These are phyloP conservation scores for Trissolcus brochymenae DNA, from an alignment of 2,888 invertebrate species.

Conservation along the genomic window DNA sequence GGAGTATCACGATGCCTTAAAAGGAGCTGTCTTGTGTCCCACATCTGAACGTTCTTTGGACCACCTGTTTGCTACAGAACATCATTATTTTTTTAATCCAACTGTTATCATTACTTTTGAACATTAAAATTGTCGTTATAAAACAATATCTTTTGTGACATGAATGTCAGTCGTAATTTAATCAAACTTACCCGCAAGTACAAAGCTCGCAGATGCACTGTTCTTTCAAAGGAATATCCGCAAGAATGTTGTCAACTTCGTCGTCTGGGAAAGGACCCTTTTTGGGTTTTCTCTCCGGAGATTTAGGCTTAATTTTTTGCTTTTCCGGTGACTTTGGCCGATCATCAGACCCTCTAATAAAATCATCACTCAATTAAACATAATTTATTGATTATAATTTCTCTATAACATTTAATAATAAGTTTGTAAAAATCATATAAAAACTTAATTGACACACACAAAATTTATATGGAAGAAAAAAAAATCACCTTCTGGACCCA, in stretches of 20 bases:
- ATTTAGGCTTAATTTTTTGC: conserved; percentile 61
- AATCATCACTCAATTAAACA: not conserved
- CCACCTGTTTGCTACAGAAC: conserved; percentile 10
- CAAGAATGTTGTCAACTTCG: conserved; percentile 64
- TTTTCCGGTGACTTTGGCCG: conserved; percentile 67
- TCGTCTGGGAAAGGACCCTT: conserved; percentile 52
- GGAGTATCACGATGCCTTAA: conserved; percentile 64
- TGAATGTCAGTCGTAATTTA: not conserved
- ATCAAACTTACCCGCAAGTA: conserved; percentile 88
- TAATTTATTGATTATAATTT: not conserved
- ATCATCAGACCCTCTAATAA: conserved; percentile 34
- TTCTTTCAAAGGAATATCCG: conserved; percentile 80
- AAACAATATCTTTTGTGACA: not conserved
- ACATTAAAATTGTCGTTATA: conserved; percentile 1
- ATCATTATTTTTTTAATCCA: no score
- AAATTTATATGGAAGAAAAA: not conserved
- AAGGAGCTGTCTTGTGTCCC: conserved; percentile 68
- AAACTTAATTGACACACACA: no score
- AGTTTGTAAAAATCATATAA: no score
- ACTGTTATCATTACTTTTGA: not conserved
- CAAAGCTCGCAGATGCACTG: conserved; percentile 94
- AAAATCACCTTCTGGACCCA: conserved; percentile 60
- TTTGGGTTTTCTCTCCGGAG: conserved; percentile 73
- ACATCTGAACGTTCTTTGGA: conserved; percentile 60
- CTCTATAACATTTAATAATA: not conserved